Conservation (phyloP, 2,888 invertebrate species). For the Lycia hirtaria region DNA sequence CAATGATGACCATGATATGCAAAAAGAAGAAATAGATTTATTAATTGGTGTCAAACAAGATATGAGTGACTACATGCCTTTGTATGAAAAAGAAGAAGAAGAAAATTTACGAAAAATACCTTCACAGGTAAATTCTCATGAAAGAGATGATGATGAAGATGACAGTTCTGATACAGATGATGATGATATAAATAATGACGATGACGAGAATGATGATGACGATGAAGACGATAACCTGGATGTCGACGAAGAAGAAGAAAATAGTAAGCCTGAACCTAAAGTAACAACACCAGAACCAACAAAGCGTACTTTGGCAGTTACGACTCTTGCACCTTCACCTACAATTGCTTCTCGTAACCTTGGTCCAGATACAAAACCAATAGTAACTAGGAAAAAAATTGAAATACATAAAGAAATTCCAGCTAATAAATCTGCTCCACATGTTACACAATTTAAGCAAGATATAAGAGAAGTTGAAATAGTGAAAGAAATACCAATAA, state of each 20-base stretch:
- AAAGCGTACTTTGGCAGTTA: constrained; percentile 64
- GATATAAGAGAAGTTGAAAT: constrained; percentile 78
- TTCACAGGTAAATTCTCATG: not conserved
- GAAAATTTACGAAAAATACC: constrained; percentile 33
- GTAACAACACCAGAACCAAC: constrained; percentile 66
- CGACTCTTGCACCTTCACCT: constrained; percentile 63
- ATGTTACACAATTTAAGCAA: constrained; percentile 71
- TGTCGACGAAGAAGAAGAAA: constrained; percentile 44
- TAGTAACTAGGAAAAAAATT: constrained; percentile 66
- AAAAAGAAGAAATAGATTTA: constrained; percentile 70
- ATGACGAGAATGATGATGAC: constrained; percentile 36
- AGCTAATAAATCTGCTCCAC: constrained; percentile 64
- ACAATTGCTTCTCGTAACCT: constrained; percentile 56
- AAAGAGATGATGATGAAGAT: constrained; percentile 11
- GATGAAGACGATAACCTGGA: constrained; percentile 47
- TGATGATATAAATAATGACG: constrained; percentile 46
- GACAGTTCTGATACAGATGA: constrained; percentile 45
- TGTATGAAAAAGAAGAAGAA: constrained; percentile 67
- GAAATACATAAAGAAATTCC: constrained; percentile 77
- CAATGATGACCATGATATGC: constrained; percentile 64
- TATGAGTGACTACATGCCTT: constrained; percentile 71
- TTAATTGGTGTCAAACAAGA: constrained; percentile 70
- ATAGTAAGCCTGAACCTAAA: constrained; percentile 34
- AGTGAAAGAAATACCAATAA: constrained; percentile 67
- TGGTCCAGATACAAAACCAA: constrained; percentile 58